A percentile compares a stretch with the other conserved stretches of the same genome.
Evolutionary conservation across 1,140 invertebrate genomes (phyloP).

Genomic region (Mycetomoellerius zeteki): DNA sequence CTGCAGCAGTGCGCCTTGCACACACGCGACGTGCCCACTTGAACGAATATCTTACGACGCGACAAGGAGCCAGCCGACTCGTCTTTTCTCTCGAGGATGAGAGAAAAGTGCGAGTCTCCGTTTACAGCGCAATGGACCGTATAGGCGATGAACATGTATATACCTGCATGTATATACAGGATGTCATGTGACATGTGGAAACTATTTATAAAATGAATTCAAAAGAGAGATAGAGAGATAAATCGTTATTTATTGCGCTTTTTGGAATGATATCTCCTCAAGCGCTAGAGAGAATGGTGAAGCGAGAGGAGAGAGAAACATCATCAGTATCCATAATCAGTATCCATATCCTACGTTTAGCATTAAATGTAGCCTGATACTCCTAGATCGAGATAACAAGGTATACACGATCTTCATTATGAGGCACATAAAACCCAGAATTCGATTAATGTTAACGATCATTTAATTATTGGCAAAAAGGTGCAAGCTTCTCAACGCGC

Average conservation of each 20-base stretch:
- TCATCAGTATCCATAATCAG: background rate
- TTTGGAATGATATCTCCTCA: no score
- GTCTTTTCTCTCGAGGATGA: constrained; percentile 56
- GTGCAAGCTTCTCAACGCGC: no score
- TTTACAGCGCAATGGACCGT: background rate
- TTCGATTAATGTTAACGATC: background rate
- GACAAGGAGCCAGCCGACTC: background rate
- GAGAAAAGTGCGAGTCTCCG: constrained; percentile 49
- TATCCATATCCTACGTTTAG: constrained; percentile 25
- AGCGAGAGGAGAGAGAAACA: background rate
- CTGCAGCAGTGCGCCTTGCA: constrained; percentile 58
- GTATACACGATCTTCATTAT: background rate
- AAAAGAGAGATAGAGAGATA: no score
- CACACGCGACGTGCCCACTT: constrained; percentile 56
- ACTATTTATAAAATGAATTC: background rate
- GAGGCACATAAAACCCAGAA: background rate
- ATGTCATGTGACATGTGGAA: constrained; percentile 11
- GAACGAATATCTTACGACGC: constrained; percentile 61
- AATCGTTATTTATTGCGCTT: no score
- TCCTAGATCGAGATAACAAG: background rate
- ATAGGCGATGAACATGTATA: background rate
- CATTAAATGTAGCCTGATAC: background rate
- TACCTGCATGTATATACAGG: background rate
- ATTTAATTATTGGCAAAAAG: background rate
- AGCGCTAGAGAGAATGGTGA: background rate